Percentiles rank a stretch among this genome's conserved stretches.
Conservation (phyloP, 2,888 invertebrate genomes). For the Spialia ferax region DNA sequence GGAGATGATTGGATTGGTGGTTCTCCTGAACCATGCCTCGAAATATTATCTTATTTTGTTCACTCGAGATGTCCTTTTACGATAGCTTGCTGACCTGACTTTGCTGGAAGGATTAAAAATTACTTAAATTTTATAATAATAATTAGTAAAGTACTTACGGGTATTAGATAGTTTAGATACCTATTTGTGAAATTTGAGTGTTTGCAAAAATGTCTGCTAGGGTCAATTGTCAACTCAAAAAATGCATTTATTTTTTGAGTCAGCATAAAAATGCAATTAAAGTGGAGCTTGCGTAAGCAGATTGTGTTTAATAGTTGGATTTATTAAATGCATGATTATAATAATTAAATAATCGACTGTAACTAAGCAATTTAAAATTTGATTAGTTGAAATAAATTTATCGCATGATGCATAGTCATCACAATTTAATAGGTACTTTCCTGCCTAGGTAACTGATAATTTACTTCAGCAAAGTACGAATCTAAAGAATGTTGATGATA, state of each 20-base stretch:
- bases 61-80: background rate
- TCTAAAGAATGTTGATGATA: too few species aligned
- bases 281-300: background rate
- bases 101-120: background rate
- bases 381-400: background rate
- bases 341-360: background rate
- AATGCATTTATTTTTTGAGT: background rate
- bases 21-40: constrained; percentile 46
- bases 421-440: too few species aligned
- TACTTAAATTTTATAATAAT: background rate
- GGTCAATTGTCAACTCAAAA: too few species aligned
- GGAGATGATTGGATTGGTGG: constrained; percentile 92
- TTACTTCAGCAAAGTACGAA: too few species aligned
- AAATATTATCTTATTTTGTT: background rate
- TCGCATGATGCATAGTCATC: too few species aligned
- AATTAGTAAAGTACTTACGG: background rate
- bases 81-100: background rate
- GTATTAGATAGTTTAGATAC: too few species aligned
- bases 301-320: too few species aligned
- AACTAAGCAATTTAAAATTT: background rate
- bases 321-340: background rate
- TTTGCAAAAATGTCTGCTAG: background rate
- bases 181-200: background rate
- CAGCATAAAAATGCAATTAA: background rate
- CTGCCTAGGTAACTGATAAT: too few species aligned